Conservation (phyloP, 2,113 vertebrate genomes). For the Marmota flaviventris region DNA sequence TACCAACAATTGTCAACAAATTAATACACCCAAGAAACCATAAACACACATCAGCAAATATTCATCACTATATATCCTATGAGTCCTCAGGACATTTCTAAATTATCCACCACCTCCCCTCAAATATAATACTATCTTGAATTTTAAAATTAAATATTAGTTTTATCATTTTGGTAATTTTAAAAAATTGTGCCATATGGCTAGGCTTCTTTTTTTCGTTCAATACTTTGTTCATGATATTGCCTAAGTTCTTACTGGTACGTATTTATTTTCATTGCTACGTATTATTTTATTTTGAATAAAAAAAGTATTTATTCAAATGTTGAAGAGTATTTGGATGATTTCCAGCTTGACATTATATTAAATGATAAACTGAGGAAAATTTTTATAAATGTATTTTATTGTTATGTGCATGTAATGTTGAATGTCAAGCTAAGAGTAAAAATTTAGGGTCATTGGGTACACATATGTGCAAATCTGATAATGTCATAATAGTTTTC, state of each 20-base stretch:
- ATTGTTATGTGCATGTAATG: not conserved
- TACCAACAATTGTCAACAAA: not conserved
- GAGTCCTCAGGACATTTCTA: not conserved
- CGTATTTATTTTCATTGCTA: not conserved
- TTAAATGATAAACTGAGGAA: not conserved
- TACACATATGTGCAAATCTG: not conserved
- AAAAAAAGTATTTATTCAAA: not conserved
- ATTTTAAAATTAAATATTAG: not conserved
- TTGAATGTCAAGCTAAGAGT: not conserved
- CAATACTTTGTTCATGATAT: not conserved
- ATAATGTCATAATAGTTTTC: not conserved
- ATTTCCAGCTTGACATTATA: not conserved
- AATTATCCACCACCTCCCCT: not conserved
- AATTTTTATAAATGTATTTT: not conserved
- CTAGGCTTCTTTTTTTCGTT: not conserved
- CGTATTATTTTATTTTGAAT: not conserved
- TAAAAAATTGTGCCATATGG: not conserved
- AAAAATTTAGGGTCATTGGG: not conserved
- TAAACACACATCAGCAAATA: not conserved
- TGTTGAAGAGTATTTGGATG: not conserved
- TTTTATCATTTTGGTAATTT: not conserved
- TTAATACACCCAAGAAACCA: not conserved
- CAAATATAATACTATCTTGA: not conserved
- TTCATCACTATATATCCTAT: not conserved
- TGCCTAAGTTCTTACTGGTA: not conserved